These are phyloP conservation scores for Apodemia zela DNA, from an alignment of 2,888 invertebrate species.

Conservation along the genomic window DNA sequence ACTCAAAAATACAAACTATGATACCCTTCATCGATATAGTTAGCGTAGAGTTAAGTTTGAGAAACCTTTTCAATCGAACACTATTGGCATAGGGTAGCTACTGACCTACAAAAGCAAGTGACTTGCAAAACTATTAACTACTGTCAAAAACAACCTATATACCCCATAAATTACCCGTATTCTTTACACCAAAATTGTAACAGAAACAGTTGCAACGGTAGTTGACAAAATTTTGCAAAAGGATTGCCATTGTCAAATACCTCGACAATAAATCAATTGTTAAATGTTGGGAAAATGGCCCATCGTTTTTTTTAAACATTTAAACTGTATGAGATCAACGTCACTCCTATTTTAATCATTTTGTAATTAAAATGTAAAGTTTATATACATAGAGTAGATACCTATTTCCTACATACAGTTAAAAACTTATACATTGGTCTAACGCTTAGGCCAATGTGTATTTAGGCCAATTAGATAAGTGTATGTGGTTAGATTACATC, in stretches of 20 bases:
- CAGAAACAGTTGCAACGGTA: constrained; percentile 60
- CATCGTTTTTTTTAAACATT: not conserved
- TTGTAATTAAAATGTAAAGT: not conserved
- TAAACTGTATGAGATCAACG: not conserved
- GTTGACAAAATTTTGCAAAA: constrained; percentile 57
- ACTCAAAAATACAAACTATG: no score
- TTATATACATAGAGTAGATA: no score
- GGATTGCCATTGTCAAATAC: constrained; percentile 39
- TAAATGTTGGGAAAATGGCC: constrained; percentile 8
- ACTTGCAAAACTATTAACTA: constrained; percentile 61
- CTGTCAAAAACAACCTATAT: constrained; percentile 64
- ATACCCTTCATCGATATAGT: not conserved
- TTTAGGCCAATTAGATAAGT: no score
- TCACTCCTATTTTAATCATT: not conserved
- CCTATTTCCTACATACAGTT: no score
- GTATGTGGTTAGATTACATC: no score
- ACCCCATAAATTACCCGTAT: constrained; percentile 59
- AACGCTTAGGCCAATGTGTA: no score
- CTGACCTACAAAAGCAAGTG: constrained; percentile 72
- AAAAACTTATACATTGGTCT: no score
- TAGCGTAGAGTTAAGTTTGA: constrained; percentile 39
- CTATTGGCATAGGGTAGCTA: constrained; percentile 49
- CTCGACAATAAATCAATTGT: constrained; percentile 37
- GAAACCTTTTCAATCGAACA: constrained; percentile 38
- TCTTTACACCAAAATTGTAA: constrained; percentile 56